Base-by-base conservation (phyloP, 1,140 invertebrate species). In the Colletes gigas region DNA sequence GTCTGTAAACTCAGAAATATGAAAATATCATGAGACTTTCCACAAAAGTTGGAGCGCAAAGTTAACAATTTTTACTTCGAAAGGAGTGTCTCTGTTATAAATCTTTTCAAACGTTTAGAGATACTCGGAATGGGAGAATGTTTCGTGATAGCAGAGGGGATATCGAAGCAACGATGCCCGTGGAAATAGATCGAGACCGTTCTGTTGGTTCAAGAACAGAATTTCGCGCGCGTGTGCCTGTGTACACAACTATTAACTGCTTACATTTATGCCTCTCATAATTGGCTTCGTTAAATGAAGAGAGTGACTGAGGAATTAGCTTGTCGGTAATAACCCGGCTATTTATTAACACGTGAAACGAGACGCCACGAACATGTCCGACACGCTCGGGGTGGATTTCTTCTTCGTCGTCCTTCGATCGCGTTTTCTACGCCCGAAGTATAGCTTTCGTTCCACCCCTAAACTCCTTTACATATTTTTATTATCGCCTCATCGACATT, bases 331-430 rank as follows among this genome's bases (percentile, higher is more conserved):
- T 92, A 92, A 92, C 88, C 79, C 72, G 88, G 89, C 91, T 92
- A 92, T 92, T 92, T 92, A 92, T 92, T 92, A 92, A 92, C 91
- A 92, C 90, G 86, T 89, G 89, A 92, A 92, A 92, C 88, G 85
- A 91, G 89, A 89, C 85, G 86, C 87, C 78, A 88, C 82, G 19
- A 84, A 75, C 66, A 73, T 47, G 75, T 60, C 73, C 9, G 50
- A 30, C 44, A 57, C 67, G 50, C 6, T 41, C 60, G 60, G 75
- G 68, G 41, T 39, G 74, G 59, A 86, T 57, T n/a, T 83, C 71
- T 60, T 74, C 10, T 60, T 74, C 10, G 5, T 63, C 21, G n/a
- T 21, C 15, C 41, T 59, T 10, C 6, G 39, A 62, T 15, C 39
- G 12, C 15, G 72, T 73, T 65, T 54, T n/a, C 8, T 19, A 30